A percentile compares a stretch with the other conserved stretches of the same genome.
Evolutionary conservation across 2,888 invertebrate species (phyloP).

Genomic region (Ashinkailepas kermadecensis): DNA sequence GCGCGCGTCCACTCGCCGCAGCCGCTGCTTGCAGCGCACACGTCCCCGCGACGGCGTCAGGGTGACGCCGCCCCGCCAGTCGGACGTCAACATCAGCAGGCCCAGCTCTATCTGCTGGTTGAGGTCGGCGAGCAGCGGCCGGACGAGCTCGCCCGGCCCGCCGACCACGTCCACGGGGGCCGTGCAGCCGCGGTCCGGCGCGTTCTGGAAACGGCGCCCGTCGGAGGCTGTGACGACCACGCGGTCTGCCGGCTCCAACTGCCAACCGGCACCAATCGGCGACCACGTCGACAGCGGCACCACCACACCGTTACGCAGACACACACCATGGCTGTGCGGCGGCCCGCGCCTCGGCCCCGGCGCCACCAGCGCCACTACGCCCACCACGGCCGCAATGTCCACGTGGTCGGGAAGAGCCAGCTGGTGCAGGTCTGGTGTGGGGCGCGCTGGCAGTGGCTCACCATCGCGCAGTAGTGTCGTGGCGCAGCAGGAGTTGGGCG

Average conservation of each 20-base stretch:
- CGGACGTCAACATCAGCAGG: background rate
- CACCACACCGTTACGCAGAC: background rate
- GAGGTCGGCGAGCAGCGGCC: background rate
- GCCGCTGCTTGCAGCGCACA: background rate
- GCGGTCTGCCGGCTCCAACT: background rate
- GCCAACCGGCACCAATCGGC: background rate
- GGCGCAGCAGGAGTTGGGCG: background rate
- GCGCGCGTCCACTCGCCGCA: background rate
- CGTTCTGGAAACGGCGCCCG: background rate
- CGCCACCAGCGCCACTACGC: background rate
- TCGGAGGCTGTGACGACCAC: background rate
- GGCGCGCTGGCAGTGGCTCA: background rate
- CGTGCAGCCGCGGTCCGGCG: background rate
- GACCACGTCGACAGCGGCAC: background rate
- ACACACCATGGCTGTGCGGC: background rate
- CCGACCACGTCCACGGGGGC: background rate
- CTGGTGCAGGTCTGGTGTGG: background rate
- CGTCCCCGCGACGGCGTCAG: background rate
- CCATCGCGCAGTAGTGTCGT: background rate
- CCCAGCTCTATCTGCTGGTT: background rate
- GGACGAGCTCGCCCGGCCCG: background rate
- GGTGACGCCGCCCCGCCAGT: background rate
- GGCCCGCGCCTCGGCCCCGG: background rate
- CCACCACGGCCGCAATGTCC: background rate
- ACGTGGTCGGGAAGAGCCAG: background rate